Evolutionary conservation across 2,888 invertebrate species (phyloP).

Genomic region (Chrysolina oricalcia): DNA sequence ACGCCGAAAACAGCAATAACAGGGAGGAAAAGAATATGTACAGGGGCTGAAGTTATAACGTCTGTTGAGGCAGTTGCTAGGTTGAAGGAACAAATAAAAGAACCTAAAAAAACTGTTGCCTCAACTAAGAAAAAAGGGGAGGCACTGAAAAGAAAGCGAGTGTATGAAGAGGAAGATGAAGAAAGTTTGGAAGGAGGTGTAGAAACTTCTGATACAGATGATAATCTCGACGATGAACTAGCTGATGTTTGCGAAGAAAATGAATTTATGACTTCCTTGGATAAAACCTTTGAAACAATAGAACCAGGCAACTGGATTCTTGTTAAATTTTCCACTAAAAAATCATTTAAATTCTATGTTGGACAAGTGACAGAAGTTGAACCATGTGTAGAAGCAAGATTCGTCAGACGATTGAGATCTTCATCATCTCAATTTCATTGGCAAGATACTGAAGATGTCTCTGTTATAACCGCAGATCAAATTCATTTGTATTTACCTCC

Average conservation of each 20-base stretch:
- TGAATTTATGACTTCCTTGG: conserved; percentile 1
- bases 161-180: conserved; percentile 9
- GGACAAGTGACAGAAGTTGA: conserved; percentile 1
- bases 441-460: background rate
- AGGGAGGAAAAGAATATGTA: conserved; percentile 1
- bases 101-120: no score
- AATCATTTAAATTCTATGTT: conserved; percentile 3
- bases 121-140: no score
- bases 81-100: background rate
- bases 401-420: background rate
- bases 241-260: conserved; percentile 3
- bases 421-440: conserved; percentile 14
- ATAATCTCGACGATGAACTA: conserved; percentile 11
- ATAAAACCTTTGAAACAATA: conserved; percentile 5
- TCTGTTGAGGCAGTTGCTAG: background rate
- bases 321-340: conserved; percentile 5
- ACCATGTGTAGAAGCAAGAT: background rate
- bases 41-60: conserved; percentile 11
- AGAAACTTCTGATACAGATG: conserved; percentile 6
- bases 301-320: conserved; percentile 1
- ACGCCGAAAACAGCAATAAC: conserved; percentile 3
- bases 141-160: background rate
- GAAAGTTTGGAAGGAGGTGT: conserved; percentile 4
- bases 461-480: conserved; percentile 5
- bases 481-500: conserved; percentile 12